Base-by-base conservation (phyloP, 2,797 vertebrate genomes). In the Acipenser ruthenus region DNA sequence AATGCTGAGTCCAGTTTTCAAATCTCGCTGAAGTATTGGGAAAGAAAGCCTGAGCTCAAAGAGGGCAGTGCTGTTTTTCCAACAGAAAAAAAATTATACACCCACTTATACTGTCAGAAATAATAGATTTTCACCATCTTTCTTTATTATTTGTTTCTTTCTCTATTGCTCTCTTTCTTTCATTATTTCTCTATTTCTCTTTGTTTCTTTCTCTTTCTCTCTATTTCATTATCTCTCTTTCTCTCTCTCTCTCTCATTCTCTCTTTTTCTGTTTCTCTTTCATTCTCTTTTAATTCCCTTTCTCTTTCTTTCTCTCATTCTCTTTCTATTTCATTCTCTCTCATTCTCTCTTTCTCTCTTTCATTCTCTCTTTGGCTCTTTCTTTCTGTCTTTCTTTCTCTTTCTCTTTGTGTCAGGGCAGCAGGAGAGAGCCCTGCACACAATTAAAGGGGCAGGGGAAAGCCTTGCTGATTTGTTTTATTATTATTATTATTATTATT, bases 61-160 rank as follows among this genome's bases (percentile, higher is more conserved):
- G 23, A 4, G 51, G 69, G 51, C 47, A 62, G 51, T 53, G 63
- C 13, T 51, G 15, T n/a, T 49, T 72, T 61, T 63, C 71, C 50
- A 51, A 69, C 67, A 64, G 63, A 69, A 69, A 65, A 55, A 68
- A 73, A 71, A 53, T 65, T 18, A 47, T 49, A 47, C 37, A 10
- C 8, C 8, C 1, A 12, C 62, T 63, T 74, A 72, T 73, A 71
- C 72, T 72, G 69, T 67, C 71, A 67, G 64, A 68, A 75, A 74
- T 76, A 79, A 71, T 69, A 74, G 74, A 69, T 69, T 49, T 68
- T 75, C 68, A 73, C 74, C 70, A 68, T 64, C 67, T 23, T 55
- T 71, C 70, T 74, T 64, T 73, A 71, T 68, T 69, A 67, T 68
- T 53, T 60, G 6, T 66, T 23, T 67, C 70, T 67, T 75, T 72